Conservation (phyloP, 2,113 vertebrate species). For the Micromys minutus region DNA sequence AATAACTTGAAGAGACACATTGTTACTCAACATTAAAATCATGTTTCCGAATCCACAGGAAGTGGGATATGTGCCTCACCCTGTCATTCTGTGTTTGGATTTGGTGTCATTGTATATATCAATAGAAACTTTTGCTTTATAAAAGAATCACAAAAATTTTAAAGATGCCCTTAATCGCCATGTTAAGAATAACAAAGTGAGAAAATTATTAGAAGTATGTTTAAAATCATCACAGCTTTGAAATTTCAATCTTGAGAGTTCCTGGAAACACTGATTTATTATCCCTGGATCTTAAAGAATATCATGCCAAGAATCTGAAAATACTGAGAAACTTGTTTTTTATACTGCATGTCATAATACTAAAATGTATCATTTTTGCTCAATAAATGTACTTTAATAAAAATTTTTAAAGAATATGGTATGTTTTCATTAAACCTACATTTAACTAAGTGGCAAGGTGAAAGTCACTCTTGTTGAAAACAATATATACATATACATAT, state of each 20-base stretch:
- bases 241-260: not conserved
- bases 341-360: not conserved
- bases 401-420: not conserved
- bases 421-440: conserved; percentile 87
- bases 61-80: conserved; percentile 37
- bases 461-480: not conserved
- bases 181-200: conserved; percentile 71
- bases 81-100: not conserved
- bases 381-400: not conserved
- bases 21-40: conserved; percentile 72
- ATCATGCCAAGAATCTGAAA: not conserved
- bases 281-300: not conserved
- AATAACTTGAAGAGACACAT: conserved; percentile 70
- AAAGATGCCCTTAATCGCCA: conserved; percentile 87
- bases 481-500: not conserved
- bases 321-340: not conserved
- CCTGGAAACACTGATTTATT: not conserved
- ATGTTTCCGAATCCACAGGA: conserved; percentile 75
- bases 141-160: conserved; percentile 83
- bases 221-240: not conserved
- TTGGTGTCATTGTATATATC: conserved; percentile 51
- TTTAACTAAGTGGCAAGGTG: conserved; percentile 35
- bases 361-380: not conserved
- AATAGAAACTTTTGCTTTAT: conserved; percentile 83
- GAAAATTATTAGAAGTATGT: not conserved